Percentiles rank a stretch among this genome's conserved stretches.
These are phyloP conservation scores for Apoderus coryli DNA, from an alignment of 2,888 invertebrate species.

Conservation along the genomic window DNA sequence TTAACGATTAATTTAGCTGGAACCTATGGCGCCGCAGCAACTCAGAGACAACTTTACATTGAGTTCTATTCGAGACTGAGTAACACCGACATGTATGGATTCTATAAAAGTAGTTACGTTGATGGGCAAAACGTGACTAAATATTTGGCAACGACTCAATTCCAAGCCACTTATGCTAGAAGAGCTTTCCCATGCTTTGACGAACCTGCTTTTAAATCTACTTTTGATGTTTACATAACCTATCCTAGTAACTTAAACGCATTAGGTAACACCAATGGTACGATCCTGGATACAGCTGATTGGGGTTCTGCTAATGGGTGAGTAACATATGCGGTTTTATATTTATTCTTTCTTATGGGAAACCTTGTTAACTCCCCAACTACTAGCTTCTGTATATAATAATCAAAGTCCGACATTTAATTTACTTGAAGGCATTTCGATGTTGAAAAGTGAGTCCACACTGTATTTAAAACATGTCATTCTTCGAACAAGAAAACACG, in stretches of 20 bases:
- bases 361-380: too few relatives aligned
- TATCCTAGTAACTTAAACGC: conserved; percentile 14
- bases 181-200: conserved; percentile 21
- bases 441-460: too few relatives aligned
- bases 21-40: background rate
- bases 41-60: conserved; percentile 6
- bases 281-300: background rate
- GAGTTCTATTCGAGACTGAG: conserved; percentile 12
- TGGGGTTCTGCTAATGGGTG: too few relatives aligned
- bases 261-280: conserved; percentile 5
- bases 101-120: conserved; percentile 19
- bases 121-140: conserved; percentile 10
- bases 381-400: too few relatives aligned
- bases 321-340: too few relatives aligned
- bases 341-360: too few relatives aligned
- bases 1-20: conserved; percentile 11
- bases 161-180: conserved; percentile 17
- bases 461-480: too few relatives aligned
- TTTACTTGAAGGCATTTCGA: too few relatives aligned
- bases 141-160: conserved; percentile 20
- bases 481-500: too few relatives aligned
- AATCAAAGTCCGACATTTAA: too few relatives aligned
- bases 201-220: conserved; percentile 19
- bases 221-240: conserved; percentile 15
- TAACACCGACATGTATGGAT: conserved; percentile 18